Conservation (phyloP, 1,140 invertebrate genomes). For the Bombyx mori region DNA sequence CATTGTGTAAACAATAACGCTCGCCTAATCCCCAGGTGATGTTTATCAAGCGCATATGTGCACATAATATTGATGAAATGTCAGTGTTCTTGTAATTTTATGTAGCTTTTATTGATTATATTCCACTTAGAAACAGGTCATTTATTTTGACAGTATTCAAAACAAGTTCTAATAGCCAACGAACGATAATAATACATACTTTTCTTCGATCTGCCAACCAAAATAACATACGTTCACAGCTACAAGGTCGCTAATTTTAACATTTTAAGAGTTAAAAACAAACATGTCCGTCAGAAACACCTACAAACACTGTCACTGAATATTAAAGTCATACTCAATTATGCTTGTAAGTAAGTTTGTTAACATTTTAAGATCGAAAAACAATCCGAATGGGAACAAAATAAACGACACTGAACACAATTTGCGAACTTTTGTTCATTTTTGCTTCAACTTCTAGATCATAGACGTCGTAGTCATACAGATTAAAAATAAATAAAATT, state of each 20-base stretch:
- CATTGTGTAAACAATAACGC: constrained; percentile 26
- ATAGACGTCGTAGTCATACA: too few relatives aligned
- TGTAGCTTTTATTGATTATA: constrained; percentile 15
- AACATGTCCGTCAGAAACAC: neutral
- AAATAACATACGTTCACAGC: constrained; percentile 25
- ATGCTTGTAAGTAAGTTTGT: too few relatives aligned
- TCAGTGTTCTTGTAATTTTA: constrained; percentile 34
- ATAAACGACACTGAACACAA: too few relatives aligned
- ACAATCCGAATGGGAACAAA: too few relatives aligned
- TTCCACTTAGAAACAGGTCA: neutral
- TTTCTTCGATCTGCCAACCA: constrained; percentile 29
- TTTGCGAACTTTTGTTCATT: too few relatives aligned
- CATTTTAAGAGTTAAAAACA: constrained; percentile 2
- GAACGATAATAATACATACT: constrained; percentile 2
- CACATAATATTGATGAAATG: constrained; percentile 53
- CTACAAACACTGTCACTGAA: constrained; percentile 6
- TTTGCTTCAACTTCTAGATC: too few relatives aligned
- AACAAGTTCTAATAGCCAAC: constrained; percentile 22
- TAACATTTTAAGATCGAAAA: too few relatives aligned
- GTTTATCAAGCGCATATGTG: constrained; percentile 52
- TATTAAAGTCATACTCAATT: constrained; percentile 8
- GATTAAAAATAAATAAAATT: too few relatives aligned
- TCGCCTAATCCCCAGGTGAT: constrained; percentile 56
- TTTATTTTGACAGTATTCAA: constrained; percentile 18
- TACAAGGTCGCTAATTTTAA: constrained; percentile 44